Evolutionary conservation across 2,797 vertebrate genomes (phyloP).

Genomic region (Falco columbarius): DNA sequence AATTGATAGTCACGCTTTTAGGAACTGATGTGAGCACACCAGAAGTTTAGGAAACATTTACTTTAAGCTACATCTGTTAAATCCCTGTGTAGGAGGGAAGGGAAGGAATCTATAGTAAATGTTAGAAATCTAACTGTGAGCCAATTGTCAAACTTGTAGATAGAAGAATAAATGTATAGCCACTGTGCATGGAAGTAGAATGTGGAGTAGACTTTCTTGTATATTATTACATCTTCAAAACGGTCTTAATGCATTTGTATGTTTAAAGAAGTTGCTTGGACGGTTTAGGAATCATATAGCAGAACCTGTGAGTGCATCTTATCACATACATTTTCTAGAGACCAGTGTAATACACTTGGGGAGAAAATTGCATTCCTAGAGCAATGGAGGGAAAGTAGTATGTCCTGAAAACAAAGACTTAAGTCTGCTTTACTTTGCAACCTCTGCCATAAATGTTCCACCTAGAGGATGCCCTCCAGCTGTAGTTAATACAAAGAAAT

Average conservation of each 20-base stretch:
- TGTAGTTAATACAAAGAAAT: not conserved
- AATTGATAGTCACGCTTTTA: not conserved
- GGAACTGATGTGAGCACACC: not conserved
- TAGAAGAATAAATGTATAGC: not conserved
- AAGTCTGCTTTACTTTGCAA: not conserved
- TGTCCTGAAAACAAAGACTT: not conserved
- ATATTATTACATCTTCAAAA: not conserved
- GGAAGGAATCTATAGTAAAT: not conserved
- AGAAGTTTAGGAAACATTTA: not conserved
- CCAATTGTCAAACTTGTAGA: not conserved
- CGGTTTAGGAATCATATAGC: not conserved
- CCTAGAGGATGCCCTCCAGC: not conserved
- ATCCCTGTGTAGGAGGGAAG: not conserved
- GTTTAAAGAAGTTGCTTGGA: not conserved
- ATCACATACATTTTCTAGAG: not conserved
- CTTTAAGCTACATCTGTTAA: not conserved
- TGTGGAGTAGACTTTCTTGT: not conserved
- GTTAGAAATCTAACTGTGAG: not conserved
- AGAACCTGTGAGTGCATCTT: not conserved
- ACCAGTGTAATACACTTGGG: not conserved
- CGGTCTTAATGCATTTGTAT: not conserved
- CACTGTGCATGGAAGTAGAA: not conserved
- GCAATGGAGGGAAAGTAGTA: not conserved
- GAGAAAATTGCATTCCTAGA: not conserved
- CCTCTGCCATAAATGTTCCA: not conserved